Evolutionary conservation across 1,140 invertebrate genomes (phyloP), one percentile per base, ranked within the genome.

Genomic region (Adelges cooleyi): DNA sequence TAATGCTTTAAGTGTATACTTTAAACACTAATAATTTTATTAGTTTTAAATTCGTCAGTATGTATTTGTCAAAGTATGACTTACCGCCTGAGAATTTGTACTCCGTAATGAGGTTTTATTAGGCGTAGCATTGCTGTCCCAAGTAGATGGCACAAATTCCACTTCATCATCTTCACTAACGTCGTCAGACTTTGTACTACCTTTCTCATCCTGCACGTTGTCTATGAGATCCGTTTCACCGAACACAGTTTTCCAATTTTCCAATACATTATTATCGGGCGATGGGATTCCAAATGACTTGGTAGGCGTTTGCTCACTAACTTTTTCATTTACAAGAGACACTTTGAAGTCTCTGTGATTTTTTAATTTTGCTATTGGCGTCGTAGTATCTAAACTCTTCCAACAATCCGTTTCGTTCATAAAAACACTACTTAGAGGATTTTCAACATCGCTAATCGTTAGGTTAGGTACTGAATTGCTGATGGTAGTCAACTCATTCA

Each of bases 71-170:
- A n/a, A n/a, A n/a, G 17, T 20, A 2, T 27, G 11, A 51, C 46
- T 40, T 3, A 48, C 50, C 9, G 25, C 15, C 48, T 65, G 77
- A 70, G 77, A 79, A 42, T 80, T 78, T 11, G 79, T 78, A 54
- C 77, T 80, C 67, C 75, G 76, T 8, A 82, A 69, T 3, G 79
- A 76, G 9, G 80, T 80, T 66, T 78, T 74, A 62, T 75, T 76
- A n/a, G 81, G 81, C 2, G 76, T 78, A 22, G 80, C 76, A 53
- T 76, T 72, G 22, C 77, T 76, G 68, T 82, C 76, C 81, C 81
- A 82, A 13, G 79, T 77, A 0, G 79, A 81, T 5, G 80, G 80
- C 1, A 79, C 77, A 65, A 82, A 81, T 66, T 80, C 80, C 62
- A 78, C 76, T 27, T 77, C 76, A 59, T 72, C 70, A 50, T 71